Conservation (phyloP, 2,888 invertebrate genomes). For the Tethea ocularis region DNA sequence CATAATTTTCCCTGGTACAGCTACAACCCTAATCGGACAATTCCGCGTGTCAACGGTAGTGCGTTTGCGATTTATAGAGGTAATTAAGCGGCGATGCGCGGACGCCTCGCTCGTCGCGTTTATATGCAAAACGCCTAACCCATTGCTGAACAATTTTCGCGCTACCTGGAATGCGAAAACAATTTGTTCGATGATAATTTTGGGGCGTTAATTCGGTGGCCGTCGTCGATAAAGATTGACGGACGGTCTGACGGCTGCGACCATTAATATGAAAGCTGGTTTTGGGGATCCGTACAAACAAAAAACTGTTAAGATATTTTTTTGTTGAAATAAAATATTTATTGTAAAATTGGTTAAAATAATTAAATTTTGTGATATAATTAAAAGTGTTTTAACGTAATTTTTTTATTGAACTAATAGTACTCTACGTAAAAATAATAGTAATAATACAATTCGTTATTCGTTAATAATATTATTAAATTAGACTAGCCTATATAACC, state of each 20-base stretch:
- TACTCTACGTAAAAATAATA: no score
- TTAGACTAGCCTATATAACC: no score
- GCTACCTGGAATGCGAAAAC: conserved; percentile 36
- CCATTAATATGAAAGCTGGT: conserved; percentile 38
- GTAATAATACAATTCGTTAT: no score
- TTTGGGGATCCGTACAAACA: conserved; percentile 19
- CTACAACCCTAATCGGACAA: background rate
- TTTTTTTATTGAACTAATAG: no score
- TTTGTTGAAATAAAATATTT: no score
- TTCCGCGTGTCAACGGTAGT: conserved; percentile 23
- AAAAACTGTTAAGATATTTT: no score
- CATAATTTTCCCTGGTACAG: background rate
- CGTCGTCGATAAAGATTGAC: conserved; percentile 53
- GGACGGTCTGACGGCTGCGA: conserved; percentile 20
- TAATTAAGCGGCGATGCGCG: conserved; percentile 30
- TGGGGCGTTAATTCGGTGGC: conserved; percentile 49
- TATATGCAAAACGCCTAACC: conserved; percentile 7
- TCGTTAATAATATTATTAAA: no score
- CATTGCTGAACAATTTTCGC: conserved; percentile 22
- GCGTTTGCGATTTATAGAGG: conserved; percentile 41
- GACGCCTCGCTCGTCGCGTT: background rate
- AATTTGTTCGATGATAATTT: conserved; percentile 55
- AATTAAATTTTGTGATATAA: no score
- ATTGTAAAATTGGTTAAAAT: no score
- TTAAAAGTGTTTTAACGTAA: no score